A percentile compares a stretch with the other conserved stretches of the same genome.
Evolutionary conservation across 2,888 invertebrate genomes (phyloP).

Genomic region (Hirudinaria manillensis): DNA sequence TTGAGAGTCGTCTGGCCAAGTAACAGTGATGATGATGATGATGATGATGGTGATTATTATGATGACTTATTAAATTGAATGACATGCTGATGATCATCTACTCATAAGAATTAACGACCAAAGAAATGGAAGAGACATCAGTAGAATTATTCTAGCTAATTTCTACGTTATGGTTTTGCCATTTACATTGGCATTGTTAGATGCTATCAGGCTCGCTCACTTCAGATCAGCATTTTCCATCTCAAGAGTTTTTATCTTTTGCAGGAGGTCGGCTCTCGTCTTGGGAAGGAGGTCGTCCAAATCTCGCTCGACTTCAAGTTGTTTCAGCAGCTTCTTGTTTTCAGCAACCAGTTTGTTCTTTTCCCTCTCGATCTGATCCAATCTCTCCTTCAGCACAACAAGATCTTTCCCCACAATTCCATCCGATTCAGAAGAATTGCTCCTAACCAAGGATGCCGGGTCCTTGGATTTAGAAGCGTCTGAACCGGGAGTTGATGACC

Average conservation of each 20-base stretch:
- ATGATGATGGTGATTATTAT: too few species aligned
- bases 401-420: slow-evolving; percentile 9
- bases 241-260: slow-evolving; percentile 14
- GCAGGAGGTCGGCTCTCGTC: slow-evolving; percentile 18
- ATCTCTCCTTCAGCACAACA: background rate
- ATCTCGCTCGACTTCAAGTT: slow-evolving; percentile 19
- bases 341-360: slow-evolving; percentile 19
- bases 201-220: background rate
- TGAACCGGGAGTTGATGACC: background rate
- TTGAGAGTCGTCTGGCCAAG: too few species aligned
- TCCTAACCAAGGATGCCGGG: background rate
- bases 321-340: slow-evolving; percentile 22
- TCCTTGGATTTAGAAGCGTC: background rate
- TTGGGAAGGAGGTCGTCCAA: slow-evolving; percentile 20
- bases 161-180: too few species aligned
- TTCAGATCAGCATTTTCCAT: slow-evolving; percentile 20
- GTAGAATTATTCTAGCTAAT: too few species aligned
- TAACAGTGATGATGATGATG: too few species aligned
- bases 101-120: too few species aligned
- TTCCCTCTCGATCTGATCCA: slow-evolving; percentile 22
- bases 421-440: background rate
- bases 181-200: too few species aligned
- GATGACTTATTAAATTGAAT: too few species aligned
- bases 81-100: too few species aligned
- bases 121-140: too few species aligned